A percentile compares a stretch with the other conserved stretches of the same genome.
phyloP scores from a whole-genome alignment of 2,888 invertebrate genomes.

The Conus canariensis region DNA sequence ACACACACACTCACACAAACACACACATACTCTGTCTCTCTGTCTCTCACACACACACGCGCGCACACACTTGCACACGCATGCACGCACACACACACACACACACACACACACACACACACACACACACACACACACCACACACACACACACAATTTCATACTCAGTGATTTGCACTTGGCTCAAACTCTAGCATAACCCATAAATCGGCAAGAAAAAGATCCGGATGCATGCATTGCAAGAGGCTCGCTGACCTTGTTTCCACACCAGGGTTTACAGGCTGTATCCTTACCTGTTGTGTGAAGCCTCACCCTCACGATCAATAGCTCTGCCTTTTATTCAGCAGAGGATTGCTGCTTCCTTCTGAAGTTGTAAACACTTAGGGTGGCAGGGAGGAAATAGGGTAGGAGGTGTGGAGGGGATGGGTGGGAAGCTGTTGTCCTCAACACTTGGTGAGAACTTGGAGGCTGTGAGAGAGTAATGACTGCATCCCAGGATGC shows the following conservation, averaged over 20 bases:
- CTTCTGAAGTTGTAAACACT: neutral
- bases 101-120: too few species aligned
- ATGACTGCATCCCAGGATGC: too few species aligned
- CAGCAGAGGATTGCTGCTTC: neutral
- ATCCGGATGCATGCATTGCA: too few species aligned
- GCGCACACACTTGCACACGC: neutral
- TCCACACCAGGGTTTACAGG: neutral
- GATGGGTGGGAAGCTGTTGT: neutral
- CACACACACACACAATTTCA: neutral
- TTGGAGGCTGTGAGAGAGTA: too few species aligned
- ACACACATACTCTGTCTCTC: neutral
- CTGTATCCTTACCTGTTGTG: neutral
- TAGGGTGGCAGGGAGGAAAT: neutral
- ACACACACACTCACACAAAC: neutral
- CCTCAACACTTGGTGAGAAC: too few species aligned
- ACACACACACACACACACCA: too few species aligned
- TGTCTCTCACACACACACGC: neutral
- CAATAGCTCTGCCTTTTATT: neutral
- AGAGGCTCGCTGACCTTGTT: neutral
- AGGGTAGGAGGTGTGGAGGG: neutral
- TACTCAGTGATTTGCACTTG: too few species aligned
- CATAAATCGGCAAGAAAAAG: too few species aligned
- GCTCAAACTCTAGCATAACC: too few species aligned
- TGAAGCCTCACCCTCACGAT: neutral
- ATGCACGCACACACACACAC: too few species aligned